Evolutionary conservation across 2,888 invertebrate species (phyloP).

Genomic region (Germaria angustata): DNA sequence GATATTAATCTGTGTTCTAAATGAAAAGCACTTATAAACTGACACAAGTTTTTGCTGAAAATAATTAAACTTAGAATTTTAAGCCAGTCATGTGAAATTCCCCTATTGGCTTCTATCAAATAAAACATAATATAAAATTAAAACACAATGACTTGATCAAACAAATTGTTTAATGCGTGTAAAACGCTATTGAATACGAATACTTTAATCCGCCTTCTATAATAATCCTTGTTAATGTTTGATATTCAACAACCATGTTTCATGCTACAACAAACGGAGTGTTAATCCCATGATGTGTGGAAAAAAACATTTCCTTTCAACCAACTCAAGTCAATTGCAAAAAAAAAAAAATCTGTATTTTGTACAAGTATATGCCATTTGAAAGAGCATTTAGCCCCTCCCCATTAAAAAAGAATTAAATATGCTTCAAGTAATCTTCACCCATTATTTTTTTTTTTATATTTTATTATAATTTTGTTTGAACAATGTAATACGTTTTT

Average conservation of each 20-base stretch:
- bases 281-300: conserved; percentile 33
- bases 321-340: conserved; percentile 34
- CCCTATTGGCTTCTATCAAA: not conserved
- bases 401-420: not conserved
- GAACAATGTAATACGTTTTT: not conserved
- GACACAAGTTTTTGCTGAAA: too few relatives aligned
- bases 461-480: not conserved
- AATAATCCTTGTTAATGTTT: conserved; percentile 2
- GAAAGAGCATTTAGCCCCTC: not conserved
- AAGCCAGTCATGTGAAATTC: not conserved
- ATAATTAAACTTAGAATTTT: not conserved
- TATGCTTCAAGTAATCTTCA: conserved; percentile 31
- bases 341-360: not conserved
- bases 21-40: too few relatives aligned
- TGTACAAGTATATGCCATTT: not conserved
- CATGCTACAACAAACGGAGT: conserved; percentile 38
- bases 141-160: not conserved
- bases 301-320: conserved; percentile 22
- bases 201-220: conserved; percentile 3
- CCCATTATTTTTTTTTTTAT: not conserved
- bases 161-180: conserved; percentile 28
- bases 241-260: conserved; percentile 33
- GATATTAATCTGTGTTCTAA: too few relatives aligned
- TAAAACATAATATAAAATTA: not conserved
- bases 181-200: not conserved